Evolutionary conservation across 2,888 invertebrate species (phyloP), one percentile per base, ranked within the genome.

Genomic region (Standfussiana lucernea): DNA sequence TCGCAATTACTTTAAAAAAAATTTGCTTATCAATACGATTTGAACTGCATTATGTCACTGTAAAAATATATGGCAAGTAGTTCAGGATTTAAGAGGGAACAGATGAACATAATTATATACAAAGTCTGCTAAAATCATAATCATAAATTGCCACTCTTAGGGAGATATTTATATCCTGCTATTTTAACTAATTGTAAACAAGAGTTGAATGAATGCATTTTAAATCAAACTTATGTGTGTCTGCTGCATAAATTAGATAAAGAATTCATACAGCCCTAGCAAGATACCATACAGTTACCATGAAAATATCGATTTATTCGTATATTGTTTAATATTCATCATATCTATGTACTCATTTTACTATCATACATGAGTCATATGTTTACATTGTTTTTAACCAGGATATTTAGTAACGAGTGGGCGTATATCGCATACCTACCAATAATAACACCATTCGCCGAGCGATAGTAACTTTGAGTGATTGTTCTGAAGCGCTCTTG

Each of bases 401-500:
- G 74, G 67, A 76, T 79, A 84, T 75, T 50, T 74, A 67, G 76
- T 79, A 69, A 59, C 37, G 35, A 62, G 66, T 81, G 87, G 89
- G 87, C 81, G 89, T 86, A 81, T n/a, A 72, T 72, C 70, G 77
- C 65, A 77, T 79, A 88, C 91, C 93, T 96, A 98, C 98, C 98
- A 92, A 99, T 98, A 87, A 99, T 98, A 81, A 99, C 99, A 88
- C 99, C 99, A 97, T 99, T 99, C 62, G 99, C 99, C 88, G 99
- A 99, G 92, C 99, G 98, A 95, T 99, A 99, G 94, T 99, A 99
- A 93, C 99, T 99, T 94, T 99, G 99, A 1, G 99, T 99, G 89
- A 99, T 99, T 10, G 99, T 99, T 81, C 99, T 97, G 95, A 99
- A 99, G 83, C 99, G 97, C 95, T 99, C 99, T 93, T 99, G 99